These are phyloP conservation scores for Scomber colias DNA, from an alignment of 2,113 vertebrate genomes.

Conservation along the genomic window DNA sequence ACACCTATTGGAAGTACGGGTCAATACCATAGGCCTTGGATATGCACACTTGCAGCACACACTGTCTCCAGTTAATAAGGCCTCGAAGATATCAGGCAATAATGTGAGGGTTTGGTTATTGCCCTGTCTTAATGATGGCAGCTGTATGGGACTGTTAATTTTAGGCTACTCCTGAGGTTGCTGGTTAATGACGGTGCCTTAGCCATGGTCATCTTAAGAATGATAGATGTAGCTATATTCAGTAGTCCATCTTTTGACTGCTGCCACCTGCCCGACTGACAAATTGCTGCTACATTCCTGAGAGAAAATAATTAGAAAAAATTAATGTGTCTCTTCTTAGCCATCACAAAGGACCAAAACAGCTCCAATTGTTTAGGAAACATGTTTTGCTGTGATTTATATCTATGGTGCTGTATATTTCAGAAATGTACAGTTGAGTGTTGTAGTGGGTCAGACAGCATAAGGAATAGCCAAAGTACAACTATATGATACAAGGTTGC, in stretches of 20 bases:
- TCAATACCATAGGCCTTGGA: slow-evolving; percentile 54
- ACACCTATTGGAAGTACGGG: slow-evolving; percentile 57
- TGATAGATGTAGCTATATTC: slow-evolving; percentile 53
- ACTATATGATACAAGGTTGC: slow-evolving; percentile 20
- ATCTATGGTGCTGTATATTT: slow-evolving; percentile 2
- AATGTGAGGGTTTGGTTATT: slow-evolving; percentile 47
- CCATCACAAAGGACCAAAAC: slow-evolving; percentile 28
- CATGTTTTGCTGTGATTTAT: slow-evolving; percentile 3
- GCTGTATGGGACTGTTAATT: slow-evolving; percentile 56
- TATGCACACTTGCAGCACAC: slow-evolving; percentile 38
- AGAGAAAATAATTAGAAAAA: slow-evolving; percentile 67
- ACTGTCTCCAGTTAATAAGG: slow-evolving; percentile 31
- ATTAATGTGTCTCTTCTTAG: slow-evolving; percentile 51
- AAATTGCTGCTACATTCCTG: slow-evolving; percentile 45
- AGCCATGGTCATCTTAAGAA: slow-evolving; percentile 62
- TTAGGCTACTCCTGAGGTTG: slow-evolving; percentile 62
- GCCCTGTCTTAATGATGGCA: slow-evolving; percentile 48
- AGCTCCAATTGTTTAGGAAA: background rate
- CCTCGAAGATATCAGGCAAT: slow-evolving; percentile 19
- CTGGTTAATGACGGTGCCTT: slow-evolving; percentile 54
- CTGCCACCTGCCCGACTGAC: slow-evolving; percentile 44
- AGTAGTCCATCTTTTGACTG: slow-evolving; percentile 58
- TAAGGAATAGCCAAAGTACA: background rate
- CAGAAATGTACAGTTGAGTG: slow-evolving; percentile 9
- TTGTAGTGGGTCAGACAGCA: background rate